Percentiles rank a stretch among this genome's conserved stretches.
phyloP scores from a whole-genome alignment of 1,140 invertebrate genomes.

The Neodiprion lecontei region DNA sequence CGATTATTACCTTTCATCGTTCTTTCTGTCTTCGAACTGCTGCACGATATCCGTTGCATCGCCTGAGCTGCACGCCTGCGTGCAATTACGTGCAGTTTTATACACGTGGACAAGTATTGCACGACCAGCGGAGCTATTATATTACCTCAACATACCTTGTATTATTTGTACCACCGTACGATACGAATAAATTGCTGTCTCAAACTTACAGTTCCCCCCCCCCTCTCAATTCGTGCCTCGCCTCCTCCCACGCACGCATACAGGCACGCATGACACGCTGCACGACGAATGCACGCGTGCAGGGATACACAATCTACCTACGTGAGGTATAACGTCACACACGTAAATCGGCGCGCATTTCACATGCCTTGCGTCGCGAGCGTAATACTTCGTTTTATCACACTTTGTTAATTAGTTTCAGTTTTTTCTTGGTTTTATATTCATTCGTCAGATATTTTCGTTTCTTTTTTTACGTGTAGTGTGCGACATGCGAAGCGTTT shows the following conservation, averaged over 20 bases:
- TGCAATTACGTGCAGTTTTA: neutral
- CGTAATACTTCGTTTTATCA: constrained; percentile 22
- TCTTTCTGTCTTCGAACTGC: neutral
- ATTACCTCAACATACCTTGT: neutral
- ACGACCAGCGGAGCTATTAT: neutral
- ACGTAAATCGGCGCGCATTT: constrained; percentile 9
- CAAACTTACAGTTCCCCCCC: too few relatives aligned
- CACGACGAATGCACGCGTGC: too few relatives aligned
- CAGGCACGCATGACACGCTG: too few relatives aligned
- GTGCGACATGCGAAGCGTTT: too few relatives aligned
- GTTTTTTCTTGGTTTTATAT: constrained; percentile 16
- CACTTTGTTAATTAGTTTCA: constrained; percentile 29
- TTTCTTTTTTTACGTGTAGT: neutral
- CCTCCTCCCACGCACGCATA: too few relatives aligned
- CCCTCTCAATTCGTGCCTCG: too few relatives aligned
- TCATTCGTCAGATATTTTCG: constrained; percentile 11
- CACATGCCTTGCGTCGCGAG: constrained; percentile 9
- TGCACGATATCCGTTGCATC: neutral
- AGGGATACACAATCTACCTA: too few relatives aligned
- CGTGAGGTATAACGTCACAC: too few relatives aligned
- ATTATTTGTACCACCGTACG: neutral
- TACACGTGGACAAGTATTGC: constrained; percentile 8
- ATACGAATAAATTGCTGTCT: too few relatives aligned
- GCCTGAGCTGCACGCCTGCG: neutral
- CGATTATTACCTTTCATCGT: neutral